phyloP scores from a whole-genome alignment of 2,888 invertebrate genomes.

The Neoscelio sp. region DNA sequence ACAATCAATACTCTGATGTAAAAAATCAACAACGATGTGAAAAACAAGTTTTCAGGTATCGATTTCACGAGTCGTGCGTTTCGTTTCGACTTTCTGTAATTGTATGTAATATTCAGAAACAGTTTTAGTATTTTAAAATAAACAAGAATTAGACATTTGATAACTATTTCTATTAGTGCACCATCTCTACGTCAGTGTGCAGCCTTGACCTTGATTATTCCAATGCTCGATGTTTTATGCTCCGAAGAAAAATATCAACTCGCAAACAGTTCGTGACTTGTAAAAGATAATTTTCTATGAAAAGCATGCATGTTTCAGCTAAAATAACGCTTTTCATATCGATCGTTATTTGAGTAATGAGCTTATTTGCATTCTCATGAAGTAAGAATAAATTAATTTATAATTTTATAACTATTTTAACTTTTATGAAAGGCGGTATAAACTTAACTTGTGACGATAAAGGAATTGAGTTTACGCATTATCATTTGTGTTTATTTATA shows the following conservation, averaged over 20 bases:
- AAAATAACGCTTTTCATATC: conserved; percentile 31
- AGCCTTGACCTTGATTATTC: conserved; percentile 48
- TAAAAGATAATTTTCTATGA: conserved; percentile 45
- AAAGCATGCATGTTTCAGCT: conserved; percentile 38
- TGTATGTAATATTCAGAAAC: background rate
- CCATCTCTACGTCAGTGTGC: background rate
- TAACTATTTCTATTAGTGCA: background rate
- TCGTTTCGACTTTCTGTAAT: background rate
- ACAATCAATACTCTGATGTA: conserved; percentile 6
- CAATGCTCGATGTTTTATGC: conserved; percentile 22
- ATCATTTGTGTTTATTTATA: too few species aligned
- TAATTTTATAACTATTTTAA: conserved; percentile 41
- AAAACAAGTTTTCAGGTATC: background rate
- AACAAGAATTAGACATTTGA: background rate
- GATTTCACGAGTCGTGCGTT: background rate
- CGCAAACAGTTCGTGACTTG: conserved; percentile 39
- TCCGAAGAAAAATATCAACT: conserved; percentile 29
- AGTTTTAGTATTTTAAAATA: background rate
- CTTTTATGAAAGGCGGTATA: conserved; percentile 13
- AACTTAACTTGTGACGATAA: conserved; percentile 28
- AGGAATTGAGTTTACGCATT: conserved; percentile 16
- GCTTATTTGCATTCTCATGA: conserved; percentile 38
- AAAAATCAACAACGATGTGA: conserved; percentile 3
- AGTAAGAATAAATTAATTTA: conserved; percentile 39
- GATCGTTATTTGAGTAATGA: conserved; percentile 38